Evolutionary conservation across 2,113 vertebrate species (phyloP).

Genomic region (Camelus bactrianus): DNA sequence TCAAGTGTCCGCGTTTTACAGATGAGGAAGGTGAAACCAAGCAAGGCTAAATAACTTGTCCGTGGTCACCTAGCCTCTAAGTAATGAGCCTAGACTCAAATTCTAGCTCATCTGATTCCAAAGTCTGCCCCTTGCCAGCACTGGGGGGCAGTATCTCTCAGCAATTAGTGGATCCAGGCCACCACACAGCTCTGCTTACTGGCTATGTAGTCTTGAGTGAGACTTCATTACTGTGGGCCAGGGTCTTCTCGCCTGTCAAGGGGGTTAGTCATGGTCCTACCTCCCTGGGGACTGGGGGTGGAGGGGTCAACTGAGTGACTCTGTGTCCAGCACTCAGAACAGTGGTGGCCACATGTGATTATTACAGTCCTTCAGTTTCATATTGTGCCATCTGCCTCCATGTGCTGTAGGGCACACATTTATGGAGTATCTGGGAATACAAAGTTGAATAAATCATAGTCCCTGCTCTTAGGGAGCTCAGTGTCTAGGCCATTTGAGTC

Average conservation of each 20-base stretch:
- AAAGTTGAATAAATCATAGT: neutral
- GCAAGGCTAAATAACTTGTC: neutral
- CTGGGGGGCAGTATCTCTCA: neutral
- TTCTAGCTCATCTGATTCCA: neutral
- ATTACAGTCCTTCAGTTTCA: neutral
- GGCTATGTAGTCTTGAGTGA: neutral
- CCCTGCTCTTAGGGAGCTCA: neutral
- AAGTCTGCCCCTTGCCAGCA: no score
- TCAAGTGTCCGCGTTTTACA: neutral
- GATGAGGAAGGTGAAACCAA: neutral
- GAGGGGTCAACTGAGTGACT: neutral
- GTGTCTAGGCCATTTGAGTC: neutral
- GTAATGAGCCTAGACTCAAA: neutral
- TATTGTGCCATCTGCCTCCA: rapidly evolving
- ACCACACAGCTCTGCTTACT: neutral
- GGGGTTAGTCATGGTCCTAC: neutral
- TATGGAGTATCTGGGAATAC: neutral
- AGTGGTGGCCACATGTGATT: rapidly evolving
- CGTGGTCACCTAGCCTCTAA: neutral
- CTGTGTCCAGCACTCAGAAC: neutral
- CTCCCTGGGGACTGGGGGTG: neutral
- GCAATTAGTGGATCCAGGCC: neutral
- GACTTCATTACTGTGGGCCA: neutral
- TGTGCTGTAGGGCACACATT: neutral
- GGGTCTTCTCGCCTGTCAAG: neutral